These are phyloP conservation scores for Drosophila gaucha DNA, from an alignment of 2,888 invertebrate genomes.

Conservation along the genomic window DNA sequence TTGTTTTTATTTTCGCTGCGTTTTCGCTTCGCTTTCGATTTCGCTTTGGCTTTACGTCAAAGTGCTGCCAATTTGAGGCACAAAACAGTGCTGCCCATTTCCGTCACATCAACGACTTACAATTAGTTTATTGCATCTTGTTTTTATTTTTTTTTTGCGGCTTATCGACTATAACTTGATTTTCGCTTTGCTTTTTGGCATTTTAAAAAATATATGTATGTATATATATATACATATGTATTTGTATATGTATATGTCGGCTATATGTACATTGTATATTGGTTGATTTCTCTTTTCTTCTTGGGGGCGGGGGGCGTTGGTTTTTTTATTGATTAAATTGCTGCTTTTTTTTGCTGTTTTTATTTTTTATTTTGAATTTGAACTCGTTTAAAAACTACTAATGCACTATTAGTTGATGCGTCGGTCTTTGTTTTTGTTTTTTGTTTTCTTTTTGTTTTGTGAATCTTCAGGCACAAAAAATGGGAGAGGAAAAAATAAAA, in stretches of 20 bases:
- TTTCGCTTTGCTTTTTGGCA: slow-evolving; percentile 53
- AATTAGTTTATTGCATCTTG: slow-evolving; percentile 55
- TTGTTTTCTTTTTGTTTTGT: slow-evolving; percentile 39
- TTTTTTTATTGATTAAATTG: slow-evolving; percentile 35
- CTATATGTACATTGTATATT: slow-evolving; percentile 56
- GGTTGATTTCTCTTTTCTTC: slow-evolving; percentile 13
- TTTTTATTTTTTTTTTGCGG: slow-evolving; percentile 1
- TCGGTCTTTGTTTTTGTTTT: slow-evolving; percentile 5
- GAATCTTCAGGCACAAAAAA: slow-evolving; percentile 52
- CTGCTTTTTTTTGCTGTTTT: slow-evolving; percentile 19
- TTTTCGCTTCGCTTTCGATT: slow-evolving; percentile 12
- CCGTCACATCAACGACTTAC: slow-evolving; percentile 47
- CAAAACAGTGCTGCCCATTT: slow-evolving; percentile 31
- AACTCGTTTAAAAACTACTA: slow-evolving; percentile 72
- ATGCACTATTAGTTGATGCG: slow-evolving; percentile 76
- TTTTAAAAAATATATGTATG: slow-evolving; percentile 63
- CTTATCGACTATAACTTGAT: slow-evolving; percentile 48
- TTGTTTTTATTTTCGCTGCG: no score
- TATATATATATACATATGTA: slow-evolving; percentile 28
- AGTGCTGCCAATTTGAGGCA: slow-evolving; percentile 31
- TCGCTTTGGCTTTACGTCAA: slow-evolving; percentile 13
- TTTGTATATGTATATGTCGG: slow-evolving; percentile 24
- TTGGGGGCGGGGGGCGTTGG: not conserved
- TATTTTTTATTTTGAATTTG: slow-evolving; percentile 44
- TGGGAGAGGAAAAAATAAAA: slow-evolving; percentile 2